These are phyloP conservation scores for Xestoiulus laeticollis DNA, from an alignment of 2,888 invertebrate species.

Conservation along the genomic window DNA sequence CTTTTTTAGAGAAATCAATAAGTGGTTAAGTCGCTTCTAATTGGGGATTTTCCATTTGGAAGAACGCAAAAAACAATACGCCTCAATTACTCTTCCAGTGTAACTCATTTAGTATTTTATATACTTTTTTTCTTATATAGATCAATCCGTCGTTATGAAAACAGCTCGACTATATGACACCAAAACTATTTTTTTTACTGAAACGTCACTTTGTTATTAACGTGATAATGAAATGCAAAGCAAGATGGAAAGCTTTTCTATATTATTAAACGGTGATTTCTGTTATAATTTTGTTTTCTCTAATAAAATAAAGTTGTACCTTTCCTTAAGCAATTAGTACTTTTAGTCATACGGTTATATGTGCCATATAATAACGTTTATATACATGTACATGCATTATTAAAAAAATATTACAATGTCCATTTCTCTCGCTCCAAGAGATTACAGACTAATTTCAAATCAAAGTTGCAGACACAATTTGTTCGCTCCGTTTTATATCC, in stretches of 20 bases:
- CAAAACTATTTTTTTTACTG: not conserved
- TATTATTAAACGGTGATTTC: not conserved
- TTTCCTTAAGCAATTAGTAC: not conserved
- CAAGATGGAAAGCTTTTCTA: too few relatives aligned
- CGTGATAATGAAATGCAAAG: not conserved
- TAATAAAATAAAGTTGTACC: not conserved
- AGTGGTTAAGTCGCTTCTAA: not conserved
- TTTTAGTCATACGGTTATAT: not conserved
- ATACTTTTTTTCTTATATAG: not conserved
- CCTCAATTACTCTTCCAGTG: not conserved
- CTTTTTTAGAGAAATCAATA: not conserved
- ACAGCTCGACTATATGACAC: not conserved
- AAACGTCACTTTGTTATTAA: not conserved
- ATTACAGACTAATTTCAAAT: slow-evolving; percentile 14
- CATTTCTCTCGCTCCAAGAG: slow-evolving; percentile 12
- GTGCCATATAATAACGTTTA: not conserved
- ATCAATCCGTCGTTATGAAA: not conserved
- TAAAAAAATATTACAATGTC: not conserved
- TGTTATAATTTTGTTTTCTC: too few relatives aligned
- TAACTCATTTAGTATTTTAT: not conserved
- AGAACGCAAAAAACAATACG: not conserved
- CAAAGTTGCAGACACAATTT: not conserved
- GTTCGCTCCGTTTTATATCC: not conserved
- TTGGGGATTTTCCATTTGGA: slow-evolving; percentile 2
- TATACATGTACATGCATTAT: not conserved